Base-by-base conservation (phyloP, 2,797 vertebrate species). In the Sebastes kiyomatsui region DNA sequence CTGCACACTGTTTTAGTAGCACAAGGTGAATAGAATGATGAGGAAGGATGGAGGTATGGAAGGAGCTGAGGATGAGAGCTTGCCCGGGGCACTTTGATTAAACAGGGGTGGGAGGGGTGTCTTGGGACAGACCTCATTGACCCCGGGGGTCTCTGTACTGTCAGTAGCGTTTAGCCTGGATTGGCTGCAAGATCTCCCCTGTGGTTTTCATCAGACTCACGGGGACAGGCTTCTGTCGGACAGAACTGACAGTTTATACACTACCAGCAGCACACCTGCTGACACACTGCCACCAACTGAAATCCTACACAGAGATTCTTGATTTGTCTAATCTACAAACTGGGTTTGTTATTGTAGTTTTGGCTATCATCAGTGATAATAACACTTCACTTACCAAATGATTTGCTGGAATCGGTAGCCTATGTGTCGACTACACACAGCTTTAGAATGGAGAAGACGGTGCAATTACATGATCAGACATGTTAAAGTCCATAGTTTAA, bases 121-220 rank as follows among this genome's bases (percentile, higher is more conserved):
- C 65, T 67, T 38, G 38, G 72, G 75, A 68, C 18, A 13, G 61
- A 66, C 68, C 74, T 60, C 22, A 11, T 16, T 83, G 84, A 86
- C 87, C 85, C 18, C 2, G 8, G 59, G 73, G 60, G 68, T 73
- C 52, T 71, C 73, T 2, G 58, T 2, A 12, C 87, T 88, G 88
- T 93, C 92, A 89, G 67, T 74, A 91, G 71, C 6, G 0, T 85
- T 92, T 91, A 89, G 80, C 68, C 79, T 78, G 78, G 49, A 82
- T 79, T 42, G 68, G 68, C 81, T 70, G 54, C 52, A 61, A 85
- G 67, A 54, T 35, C 80, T 77, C 72, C 74, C 75, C 77, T 18
- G 66, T 60, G 60, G 70, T 55, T 67, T 67, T 72, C 81, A 77
- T 73, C 75, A 80, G 79, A 81, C 55, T 81, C 81, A 46, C 12